phyloP scores from a whole-genome alignment of 2,113 vertebrate genomes.

The Archocentrus centrarchus region DNA sequence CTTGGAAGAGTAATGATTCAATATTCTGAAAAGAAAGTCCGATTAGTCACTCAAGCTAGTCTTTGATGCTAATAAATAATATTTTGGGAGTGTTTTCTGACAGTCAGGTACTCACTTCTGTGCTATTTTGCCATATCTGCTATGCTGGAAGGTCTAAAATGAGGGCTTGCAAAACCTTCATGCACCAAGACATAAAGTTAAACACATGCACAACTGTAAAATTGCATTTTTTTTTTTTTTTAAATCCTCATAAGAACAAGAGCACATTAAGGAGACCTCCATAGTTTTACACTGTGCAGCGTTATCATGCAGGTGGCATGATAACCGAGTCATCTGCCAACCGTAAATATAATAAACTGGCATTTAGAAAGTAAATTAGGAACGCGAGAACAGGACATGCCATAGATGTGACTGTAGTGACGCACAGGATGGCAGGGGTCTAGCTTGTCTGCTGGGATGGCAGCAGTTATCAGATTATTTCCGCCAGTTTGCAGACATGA shows the following conservation, averaged over 20 bases:
- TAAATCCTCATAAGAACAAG: neutral
- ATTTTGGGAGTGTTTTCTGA: constrained; percentile 13
- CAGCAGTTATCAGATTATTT: constrained; percentile 59
- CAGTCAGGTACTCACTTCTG: neutral
- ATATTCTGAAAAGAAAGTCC: constrained; percentile 29
- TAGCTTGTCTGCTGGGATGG: constrained; percentile 34
- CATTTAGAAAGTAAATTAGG: constrained; percentile 1
- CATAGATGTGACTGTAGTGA: constrained; percentile 15
- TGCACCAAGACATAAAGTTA: neutral
- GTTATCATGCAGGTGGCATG: constrained; percentile 32
- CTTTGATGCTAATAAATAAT: constrained; percentile 41
- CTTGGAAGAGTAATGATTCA: constrained; percentile 60
- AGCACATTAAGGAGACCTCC: neutral
- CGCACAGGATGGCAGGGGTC: constrained; percentile 23
- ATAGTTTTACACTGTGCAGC: neutral
- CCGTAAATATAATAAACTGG: constrained; percentile 10
- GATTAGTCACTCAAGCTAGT: constrained; percentile 29
- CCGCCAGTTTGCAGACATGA: constrained; percentile 35
- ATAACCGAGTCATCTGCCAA: neutral
- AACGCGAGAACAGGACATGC: neutral
- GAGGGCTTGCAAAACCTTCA: neutral
- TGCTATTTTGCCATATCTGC: neutral
- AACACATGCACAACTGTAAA: neutral
- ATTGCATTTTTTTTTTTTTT: too few relatives aligned
- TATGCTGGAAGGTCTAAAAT: neutral